Evolutionary conservation across 2,113 vertebrate species (phyloP), one percentile per base, ranked within the genome.

Genomic region (Pseudorectes ferrugineus): DNA sequence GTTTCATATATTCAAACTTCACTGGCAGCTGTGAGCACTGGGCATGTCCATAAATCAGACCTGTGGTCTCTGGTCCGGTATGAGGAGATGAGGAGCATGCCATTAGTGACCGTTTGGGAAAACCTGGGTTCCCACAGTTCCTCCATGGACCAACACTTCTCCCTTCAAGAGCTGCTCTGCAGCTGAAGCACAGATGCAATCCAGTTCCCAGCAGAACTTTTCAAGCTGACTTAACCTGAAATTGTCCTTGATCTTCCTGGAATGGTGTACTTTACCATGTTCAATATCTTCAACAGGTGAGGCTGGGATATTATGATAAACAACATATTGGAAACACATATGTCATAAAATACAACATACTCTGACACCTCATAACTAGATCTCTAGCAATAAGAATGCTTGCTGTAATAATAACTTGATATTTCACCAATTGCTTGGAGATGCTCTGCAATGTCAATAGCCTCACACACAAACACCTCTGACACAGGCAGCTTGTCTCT

Each of bases 11-110:
- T 70, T 74, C 51, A 40, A 13, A 43, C 28, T 77, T 46, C 22
- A n/a, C 1, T 77, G 46, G 40, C 71, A 89, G 46, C 26, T 96
- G 81, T 61, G 65, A 68, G 73, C 10, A 8, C 45, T 22, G 25
- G 62, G 3, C 12, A 14, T 9, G 22, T 55, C 66, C 61, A 58
- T 77, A 87, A 75, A 57, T 87, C 48, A 84, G 21, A 16, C 5
- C 68, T 2, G 1, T 5, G 12, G 9, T 49, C 38, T 51, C 42
- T 5, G 2, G 11, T 43, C 15, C 0, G 0, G 18, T 7, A 26
- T 1, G 10, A 75, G 66, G 22, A 23, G 14, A 58, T 24, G 51
- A 90, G 46, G 43, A 88, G 9, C 0, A 1, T 3, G 7, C 17
- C 8, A 3, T 12, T 35, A 28, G 35, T n/a, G 74, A 83, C 25